Conservation (phyloP, 2,888 invertebrate species). For the Drosophila mercatorum region DNA sequence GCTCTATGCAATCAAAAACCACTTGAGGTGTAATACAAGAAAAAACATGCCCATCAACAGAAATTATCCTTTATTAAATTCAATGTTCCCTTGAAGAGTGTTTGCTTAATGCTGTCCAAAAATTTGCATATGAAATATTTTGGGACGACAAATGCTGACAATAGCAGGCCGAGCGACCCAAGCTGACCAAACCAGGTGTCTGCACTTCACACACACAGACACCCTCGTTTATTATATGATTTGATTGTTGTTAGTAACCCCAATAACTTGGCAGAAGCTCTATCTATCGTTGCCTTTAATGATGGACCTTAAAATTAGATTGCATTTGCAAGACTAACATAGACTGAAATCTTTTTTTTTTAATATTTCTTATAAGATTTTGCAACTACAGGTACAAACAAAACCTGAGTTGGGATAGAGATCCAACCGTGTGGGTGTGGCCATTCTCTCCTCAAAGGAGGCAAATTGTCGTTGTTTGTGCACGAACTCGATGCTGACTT, state of each 20-base stretch:
- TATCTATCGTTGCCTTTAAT: slow-evolving; percentile 13
- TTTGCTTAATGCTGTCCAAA: slow-evolving; percentile 19
- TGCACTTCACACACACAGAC: slow-evolving; percentile 44
- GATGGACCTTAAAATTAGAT: slow-evolving; percentile 5
- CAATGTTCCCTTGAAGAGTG: slow-evolving; percentile 22
- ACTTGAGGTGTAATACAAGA: slow-evolving; percentile 28
- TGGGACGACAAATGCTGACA: slow-evolving; percentile 32
- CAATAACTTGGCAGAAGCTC: slow-evolving; percentile 23
- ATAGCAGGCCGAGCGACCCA: slow-evolving; percentile 31
- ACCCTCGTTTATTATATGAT: slow-evolving; percentile 8
- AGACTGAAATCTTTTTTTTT: neutral
- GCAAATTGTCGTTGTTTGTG: slow-evolving; percentile 60
- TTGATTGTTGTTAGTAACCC: slow-evolving; percentile 31
- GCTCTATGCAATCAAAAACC: slow-evolving; percentile 46
- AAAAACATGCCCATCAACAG: slow-evolving; percentile 13
- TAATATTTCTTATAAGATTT: slow-evolving; percentile 2
- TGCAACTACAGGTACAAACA: slow-evolving; percentile 63
- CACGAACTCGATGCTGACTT: slow-evolving; percentile 65
- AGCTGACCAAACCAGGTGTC: slow-evolving; percentile 53
- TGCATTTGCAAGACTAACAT: slow-evolving; percentile 3
- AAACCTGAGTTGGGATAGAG: slow-evolving; percentile 47
- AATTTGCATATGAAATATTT: slow-evolving; percentile 53
- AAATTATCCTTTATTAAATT: slow-evolving; percentile 56
- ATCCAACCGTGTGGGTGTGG: slow-evolving; percentile 38
- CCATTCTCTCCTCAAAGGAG: slow-evolving; percentile 66